A percentile compares a stretch with the other conserved stretches of the same genome.
Conservation (phyloP, 2,797 vertebrate genomes). For the Hoplostethus atlanticus region DNA sequence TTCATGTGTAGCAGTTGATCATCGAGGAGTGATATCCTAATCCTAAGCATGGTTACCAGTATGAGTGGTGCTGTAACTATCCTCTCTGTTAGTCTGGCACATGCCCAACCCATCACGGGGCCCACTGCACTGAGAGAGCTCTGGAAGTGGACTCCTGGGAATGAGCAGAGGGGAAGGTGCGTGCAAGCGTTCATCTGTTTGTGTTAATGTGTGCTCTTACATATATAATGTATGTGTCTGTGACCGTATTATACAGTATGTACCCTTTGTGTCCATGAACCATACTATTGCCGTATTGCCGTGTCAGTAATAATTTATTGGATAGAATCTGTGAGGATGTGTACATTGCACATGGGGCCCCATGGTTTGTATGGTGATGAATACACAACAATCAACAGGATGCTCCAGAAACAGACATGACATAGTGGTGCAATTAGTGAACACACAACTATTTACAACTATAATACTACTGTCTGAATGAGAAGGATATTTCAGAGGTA, state of each 20-base stretch:
- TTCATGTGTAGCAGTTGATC: conserved; percentile 38
- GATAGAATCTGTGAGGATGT: conserved; percentile 34
- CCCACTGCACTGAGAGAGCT: conserved; percentile 49
- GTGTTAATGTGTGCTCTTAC: conserved; percentile 53
- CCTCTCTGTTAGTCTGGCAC: conserved; percentile 35
- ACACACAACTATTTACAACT: neutral
- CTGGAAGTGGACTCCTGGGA: conserved; percentile 63
- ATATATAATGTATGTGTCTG: conserved; percentile 59
- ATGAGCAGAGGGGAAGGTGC: conserved; percentile 14
- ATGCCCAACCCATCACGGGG: conserved; percentile 44
- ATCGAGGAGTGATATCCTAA: conserved; percentile 26
- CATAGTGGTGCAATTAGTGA: conserved; percentile 13
- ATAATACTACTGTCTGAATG: neutral
- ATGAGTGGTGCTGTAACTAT: conserved; percentile 35
- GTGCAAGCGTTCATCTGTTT: conserved; percentile 22
- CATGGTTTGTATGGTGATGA: conserved; percentile 15
- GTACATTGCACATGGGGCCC: conserved; percentile 43
- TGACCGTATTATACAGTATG: conserved; percentile 27
- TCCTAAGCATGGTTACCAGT: conserved; percentile 18
- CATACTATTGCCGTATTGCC: conserved; percentile 35
- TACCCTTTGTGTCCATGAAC: conserved; percentile 31
- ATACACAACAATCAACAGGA: conserved; percentile 27
- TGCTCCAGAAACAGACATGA: conserved; percentile 3
- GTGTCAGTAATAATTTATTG: conserved; percentile 69
- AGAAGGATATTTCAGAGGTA: neutral